Evolutionary conservation across 2,888 invertebrate genomes (phyloP), one percentile per base, ranked within the genome.

Genomic region (Netelia melanura): DNA sequence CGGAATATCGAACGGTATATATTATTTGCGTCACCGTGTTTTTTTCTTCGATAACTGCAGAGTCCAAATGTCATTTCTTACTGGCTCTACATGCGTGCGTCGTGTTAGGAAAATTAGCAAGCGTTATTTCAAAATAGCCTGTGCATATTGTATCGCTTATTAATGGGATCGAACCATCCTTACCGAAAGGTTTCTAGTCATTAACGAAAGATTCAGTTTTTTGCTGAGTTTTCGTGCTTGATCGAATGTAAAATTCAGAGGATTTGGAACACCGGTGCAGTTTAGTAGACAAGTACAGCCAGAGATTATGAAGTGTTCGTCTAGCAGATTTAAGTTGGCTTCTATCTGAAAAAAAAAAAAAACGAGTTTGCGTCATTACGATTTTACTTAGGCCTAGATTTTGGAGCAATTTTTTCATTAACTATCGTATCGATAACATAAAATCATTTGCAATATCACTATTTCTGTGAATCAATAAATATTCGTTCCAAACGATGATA

Each of bases 241-340:
- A 30, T 91, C 83, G 48, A 87, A 89, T 10, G 83, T 90, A 25
- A 91, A 81, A 70, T 89, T 89, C 75, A 89, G 86, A 75, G 88
- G 87, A 85, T 88, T 89, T 25, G 86, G 81, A 8, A 76, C 75
- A 61, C 89, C 91, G 83, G 88, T 87, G 80, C 92, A 93, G 80
- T 92, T 91, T 10, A 93, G 87, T 44, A 93, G 67, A 44, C 92
- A 92, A n/a, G 87, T 84, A 65, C 90, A 85, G 30, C 92, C 92
- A 48, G 90, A 87, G 10, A 91, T 83, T 23, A 93, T 79, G 72
- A 88, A 93, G 80, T 91, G 75, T 82, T 92, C 89, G 84, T 92
- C 91, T 72, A 93, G 82, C 0, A 88, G 82, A 30, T 65, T 80
- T 75, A 93, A 90, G 54, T 91, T 91, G 38, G 61, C 83, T 75